Evolutionary conservation across 2,113 vertebrate genomes (phyloP).

Genomic region (Sander vitreus): DNA sequence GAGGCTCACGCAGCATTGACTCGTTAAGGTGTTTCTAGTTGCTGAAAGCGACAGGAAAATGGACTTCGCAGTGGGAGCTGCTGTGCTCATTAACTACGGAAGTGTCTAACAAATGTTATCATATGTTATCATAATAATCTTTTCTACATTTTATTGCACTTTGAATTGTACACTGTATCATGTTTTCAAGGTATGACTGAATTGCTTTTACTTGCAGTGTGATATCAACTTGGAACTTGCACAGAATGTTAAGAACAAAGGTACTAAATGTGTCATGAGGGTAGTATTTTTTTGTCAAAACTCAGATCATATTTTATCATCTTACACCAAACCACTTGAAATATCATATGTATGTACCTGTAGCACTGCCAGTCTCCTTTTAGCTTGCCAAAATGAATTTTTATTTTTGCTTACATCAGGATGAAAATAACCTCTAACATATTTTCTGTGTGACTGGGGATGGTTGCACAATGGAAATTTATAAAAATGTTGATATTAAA

Average conservation of each 20-base stretch:
- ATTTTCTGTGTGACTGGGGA: slow-evolving; percentile 85
- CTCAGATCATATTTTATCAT: slow-evolving; percentile 82
- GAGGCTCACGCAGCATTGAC: slow-evolving; percentile 46
- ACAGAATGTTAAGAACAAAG: slow-evolving; percentile 61
- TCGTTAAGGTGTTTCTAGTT: slow-evolving; percentile 50
- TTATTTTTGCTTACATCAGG: slow-evolving; percentile 92
- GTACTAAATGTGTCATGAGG: slow-evolving; percentile 66
- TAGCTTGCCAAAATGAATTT: slow-evolving; percentile 92
- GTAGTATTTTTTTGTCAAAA: slow-evolving; percentile 84
- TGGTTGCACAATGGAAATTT: slow-evolving; percentile 85
- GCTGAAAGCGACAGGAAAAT: slow-evolving; percentile 52
- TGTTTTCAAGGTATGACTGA: slow-evolving; percentile 73
- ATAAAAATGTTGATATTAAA: slow-evolving; percentile 94
- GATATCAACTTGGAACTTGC: slow-evolving; percentile 60
- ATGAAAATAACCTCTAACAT: slow-evolving; percentile 82
- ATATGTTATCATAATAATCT: slow-evolving; percentile 72
- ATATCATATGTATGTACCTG: slow-evolving; percentile 86
- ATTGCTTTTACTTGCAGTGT: slow-evolving; percentile 74
- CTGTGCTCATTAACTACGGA: slow-evolving; percentile 69
- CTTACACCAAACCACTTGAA: slow-evolving; percentile 84
- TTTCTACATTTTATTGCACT: slow-evolving; percentile 88
- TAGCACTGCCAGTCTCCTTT: slow-evolving; percentile 92
- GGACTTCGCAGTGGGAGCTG: slow-evolving; percentile 47
- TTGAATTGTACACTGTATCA: slow-evolving; percentile 87
- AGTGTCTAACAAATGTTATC: slow-evolving; percentile 76